Evolutionary conservation across 2,888 invertebrate genomes (phyloP), one percentile per base, ranked within the genome.

Genomic region (Drosophila paranaensis): DNA sequence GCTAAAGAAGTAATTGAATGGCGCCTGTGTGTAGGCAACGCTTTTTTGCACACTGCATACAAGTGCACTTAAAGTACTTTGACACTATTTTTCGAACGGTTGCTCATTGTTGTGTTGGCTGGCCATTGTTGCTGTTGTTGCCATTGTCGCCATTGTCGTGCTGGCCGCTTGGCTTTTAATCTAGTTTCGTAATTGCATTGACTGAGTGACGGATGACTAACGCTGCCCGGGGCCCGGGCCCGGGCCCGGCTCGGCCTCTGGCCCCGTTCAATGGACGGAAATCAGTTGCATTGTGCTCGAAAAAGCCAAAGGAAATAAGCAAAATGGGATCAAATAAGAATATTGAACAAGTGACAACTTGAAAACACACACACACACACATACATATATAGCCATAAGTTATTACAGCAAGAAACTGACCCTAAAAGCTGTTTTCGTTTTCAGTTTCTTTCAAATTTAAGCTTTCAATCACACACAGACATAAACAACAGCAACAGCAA

Each of bases 131-230:
- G 42, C 37, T 60, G 33, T 57, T 76, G 72, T 53, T 66, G 40
- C 48, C 63, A 37, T 27, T 69, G 35, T 60, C 43, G 68, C 56
- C 64, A 74, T 82, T 85, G 81, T 73, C 39, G 64, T 73, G 48
- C 33, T 76, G 74, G 64, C 66, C 77, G 74, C 67, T 79, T 81
- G 88, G 78, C 87, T 82, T 88, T 88, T 85, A 85, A 88, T 85
- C 84, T 88, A 86, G 88, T 85, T 85, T 82, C 77, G 81, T 88
- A 85, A 85, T 88, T 85, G 84, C 84, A 88, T 88, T 80, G 83
- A 80, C 83, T 82, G 73, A 76, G 60, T 84, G 83, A 88, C 85
- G 58, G 88, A 77, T 85, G 80, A 73, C 67, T 64, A 61, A 25
- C 54, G 27, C 54, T 20, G 37, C 30, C n/a, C n/a, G n/a, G n/a